phyloP scores from a whole-genome alignment of 2,888 invertebrate species.

The Dyspetes luteomarginatus region DNA sequence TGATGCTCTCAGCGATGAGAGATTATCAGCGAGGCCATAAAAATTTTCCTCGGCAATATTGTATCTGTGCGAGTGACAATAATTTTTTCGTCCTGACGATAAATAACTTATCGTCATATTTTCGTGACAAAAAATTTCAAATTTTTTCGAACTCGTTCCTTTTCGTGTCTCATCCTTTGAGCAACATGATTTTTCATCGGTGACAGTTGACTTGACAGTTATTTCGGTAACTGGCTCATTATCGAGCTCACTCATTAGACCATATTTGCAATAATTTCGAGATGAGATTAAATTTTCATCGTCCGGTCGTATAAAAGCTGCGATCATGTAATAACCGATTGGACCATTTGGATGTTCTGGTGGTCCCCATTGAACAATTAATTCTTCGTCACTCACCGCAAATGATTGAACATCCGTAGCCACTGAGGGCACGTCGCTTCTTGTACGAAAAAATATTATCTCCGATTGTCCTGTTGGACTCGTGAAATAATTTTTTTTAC shows the following conservation, averaged over 20 bases:
- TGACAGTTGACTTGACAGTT: slow-evolving; percentile 63
- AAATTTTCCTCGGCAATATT: slow-evolving; percentile 63
- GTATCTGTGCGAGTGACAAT: slow-evolving; percentile 72
- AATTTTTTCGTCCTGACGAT: slow-evolving; percentile 71
- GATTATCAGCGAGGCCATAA: slow-evolving; percentile 49
- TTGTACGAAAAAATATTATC: slow-evolving; percentile 77
- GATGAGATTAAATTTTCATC: slow-evolving; percentile 75
- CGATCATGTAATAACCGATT: slow-evolving; percentile 85
- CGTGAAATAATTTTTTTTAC: slow-evolving; percentile 53
- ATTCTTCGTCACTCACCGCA: slow-evolving; percentile 81
- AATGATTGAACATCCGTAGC: slow-evolving; percentile 78
- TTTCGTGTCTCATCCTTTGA: slow-evolving; percentile 49
- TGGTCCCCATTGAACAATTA: slow-evolving; percentile 86
- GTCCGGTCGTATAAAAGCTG: slow-evolving; percentile 75
- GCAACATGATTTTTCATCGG: slow-evolving; percentile 69
- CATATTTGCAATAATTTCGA: slow-evolving; percentile 83
- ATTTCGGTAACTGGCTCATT: slow-evolving; percentile 64
- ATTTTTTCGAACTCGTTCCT: slow-evolving; percentile 67
- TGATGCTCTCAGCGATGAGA: slow-evolving; percentile 41
- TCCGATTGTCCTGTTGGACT: slow-evolving; percentile 75
- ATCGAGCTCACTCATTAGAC: slow-evolving; percentile 68
- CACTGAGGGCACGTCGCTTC: slow-evolving; percentile 79
- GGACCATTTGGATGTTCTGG: slow-evolving; percentile 86
- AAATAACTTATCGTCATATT: slow-evolving; percentile 71
- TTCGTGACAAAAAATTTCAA: slow-evolving; percentile 75